Conservation (phyloP, 2,797 vertebrate genomes). For the Danio tinwini region DNA sequence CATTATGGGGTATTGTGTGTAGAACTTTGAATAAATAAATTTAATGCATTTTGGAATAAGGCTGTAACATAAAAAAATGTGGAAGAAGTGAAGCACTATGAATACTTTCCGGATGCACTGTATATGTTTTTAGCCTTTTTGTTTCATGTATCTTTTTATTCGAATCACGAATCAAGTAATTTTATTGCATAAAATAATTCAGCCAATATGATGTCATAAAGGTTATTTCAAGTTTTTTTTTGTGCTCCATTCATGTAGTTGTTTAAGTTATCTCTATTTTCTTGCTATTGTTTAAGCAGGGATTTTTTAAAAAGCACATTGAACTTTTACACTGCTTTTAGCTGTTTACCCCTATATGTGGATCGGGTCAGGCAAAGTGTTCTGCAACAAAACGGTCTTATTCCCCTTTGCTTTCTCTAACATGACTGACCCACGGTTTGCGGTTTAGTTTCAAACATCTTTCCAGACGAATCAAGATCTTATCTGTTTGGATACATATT, state of each 20-base stretch:
- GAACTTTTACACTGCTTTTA: constrained; percentile 28
- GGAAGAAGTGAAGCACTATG: too few relatives aligned
- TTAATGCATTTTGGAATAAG: too few relatives aligned
- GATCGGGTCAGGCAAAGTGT: constrained; percentile 50
- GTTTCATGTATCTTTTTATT: constrained; percentile 33
- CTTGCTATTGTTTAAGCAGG: constrained; percentile 52
- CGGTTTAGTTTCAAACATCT: constrained; percentile 65
- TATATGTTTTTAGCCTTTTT: constrained; percentile 51
- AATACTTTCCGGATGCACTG: too few relatives aligned
- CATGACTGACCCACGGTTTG: constrained; percentile 15
- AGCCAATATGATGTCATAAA: constrained; percentile 6
- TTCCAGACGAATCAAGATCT: constrained; percentile 69
- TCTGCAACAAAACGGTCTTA: constrained; percentile 55
- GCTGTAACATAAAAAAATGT: too few relatives aligned
- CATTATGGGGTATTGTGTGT: too few relatives aligned
- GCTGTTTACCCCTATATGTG: constrained; percentile 50
- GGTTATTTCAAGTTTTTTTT: too few relatives aligned
- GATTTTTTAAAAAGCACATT: constrained; percentile 56
- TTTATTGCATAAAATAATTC: constrained; percentile 22
- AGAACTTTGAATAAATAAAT: too few relatives aligned
- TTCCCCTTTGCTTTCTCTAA: constrained; percentile 41
- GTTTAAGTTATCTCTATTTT: constrained; percentile 2
- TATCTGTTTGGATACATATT: constrained; percentile 67
- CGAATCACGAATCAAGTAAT: background rate
- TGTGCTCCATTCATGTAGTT: constrained; percentile 49